phyloP scores from a whole-genome alignment of 2,888 invertebrate genomes.

The Agrochola lota region DNA sequence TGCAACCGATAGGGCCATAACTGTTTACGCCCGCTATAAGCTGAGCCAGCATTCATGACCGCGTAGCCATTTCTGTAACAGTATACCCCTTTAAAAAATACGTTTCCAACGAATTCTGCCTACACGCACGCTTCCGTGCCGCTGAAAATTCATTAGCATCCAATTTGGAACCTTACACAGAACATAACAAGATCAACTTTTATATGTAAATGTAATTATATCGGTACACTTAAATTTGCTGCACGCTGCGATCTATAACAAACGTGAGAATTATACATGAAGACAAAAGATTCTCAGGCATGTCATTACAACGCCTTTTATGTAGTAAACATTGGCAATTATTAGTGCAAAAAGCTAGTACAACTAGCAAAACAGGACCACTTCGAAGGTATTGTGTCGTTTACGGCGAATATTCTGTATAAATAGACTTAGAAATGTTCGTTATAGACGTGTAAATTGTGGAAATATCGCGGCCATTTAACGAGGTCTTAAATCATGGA shows the following conservation, averaged over 20 bases:
- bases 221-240: conserved; percentile 34
- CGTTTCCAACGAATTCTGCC: conserved; percentile 66
- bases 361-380: conserved; percentile 50
- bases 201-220: conserved; percentile 34
- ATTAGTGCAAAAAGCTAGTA: conserved; percentile 67
- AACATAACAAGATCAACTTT: conserved; percentile 42
- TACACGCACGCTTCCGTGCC: conserved; percentile 56
- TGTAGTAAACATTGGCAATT: conserved; percentile 70
- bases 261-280: conserved; percentile 71
- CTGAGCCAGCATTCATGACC: conserved; percentile 74
- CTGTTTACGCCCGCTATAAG: conserved; percentile 74
- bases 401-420: conserved; percentile 41
- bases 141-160: conserved; percentile 61
- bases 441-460: conserved; percentile 30
- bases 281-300: conserved; percentile 75
- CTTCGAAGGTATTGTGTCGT: conserved; percentile 54
- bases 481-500: conserved; percentile 12
- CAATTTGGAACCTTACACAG: conserved; percentile 45
- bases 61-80: conserved; percentile 66
- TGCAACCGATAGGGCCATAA: conserved; percentile 70
- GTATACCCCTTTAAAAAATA: conserved; percentile 63
- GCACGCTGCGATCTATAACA: conserved; percentile 62
- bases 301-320: conserved; percentile 75
- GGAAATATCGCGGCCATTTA: conserved; percentile 29
- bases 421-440: conserved; percentile 31